phyloP scores from a whole-genome alignment of 2,797 vertebrate species.

The Rhabdophis nuchalis region DNA sequence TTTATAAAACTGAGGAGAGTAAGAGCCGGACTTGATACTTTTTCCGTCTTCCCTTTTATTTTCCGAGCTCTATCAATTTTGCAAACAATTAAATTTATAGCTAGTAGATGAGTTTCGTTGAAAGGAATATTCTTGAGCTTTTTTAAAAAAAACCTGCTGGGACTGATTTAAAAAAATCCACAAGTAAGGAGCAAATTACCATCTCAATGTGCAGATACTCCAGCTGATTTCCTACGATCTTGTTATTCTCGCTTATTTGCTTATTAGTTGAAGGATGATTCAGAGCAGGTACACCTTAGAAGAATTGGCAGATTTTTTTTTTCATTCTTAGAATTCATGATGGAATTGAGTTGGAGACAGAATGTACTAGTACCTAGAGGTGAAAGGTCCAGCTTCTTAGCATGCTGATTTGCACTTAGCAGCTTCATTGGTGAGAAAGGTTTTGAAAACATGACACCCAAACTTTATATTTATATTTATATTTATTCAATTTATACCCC shows the following conservation, averaged over 20 bases:
- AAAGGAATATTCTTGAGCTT: background rate
- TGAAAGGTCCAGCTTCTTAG: background rate
- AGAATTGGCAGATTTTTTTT: background rate
- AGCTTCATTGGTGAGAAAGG: background rate
- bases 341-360: background rate
- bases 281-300: background rate
- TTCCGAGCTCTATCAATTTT: background rate
- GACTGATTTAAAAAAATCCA: background rate
- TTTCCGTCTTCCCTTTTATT: background rate
- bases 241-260: background rate
- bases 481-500: no score
- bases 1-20: background rate
- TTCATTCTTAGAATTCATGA: background rate
- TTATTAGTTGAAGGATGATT: background rate
- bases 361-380: background rate
- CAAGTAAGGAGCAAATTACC: background rate
- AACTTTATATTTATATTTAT: no score
- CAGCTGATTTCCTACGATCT: background rate
- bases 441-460: background rate
- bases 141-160: background rate
- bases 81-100: slow-evolving; percentile 3
- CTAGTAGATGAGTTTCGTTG: background rate
- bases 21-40: background rate
- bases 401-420: background rate
- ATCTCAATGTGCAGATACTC: background rate